A percentile compares a stretch with the other conserved stretches of the same genome.
These are phyloP conservation scores for Zophobas atratus DNA, from an alignment of 1,140 invertebrate species.

Conservation along the genomic window DNA sequence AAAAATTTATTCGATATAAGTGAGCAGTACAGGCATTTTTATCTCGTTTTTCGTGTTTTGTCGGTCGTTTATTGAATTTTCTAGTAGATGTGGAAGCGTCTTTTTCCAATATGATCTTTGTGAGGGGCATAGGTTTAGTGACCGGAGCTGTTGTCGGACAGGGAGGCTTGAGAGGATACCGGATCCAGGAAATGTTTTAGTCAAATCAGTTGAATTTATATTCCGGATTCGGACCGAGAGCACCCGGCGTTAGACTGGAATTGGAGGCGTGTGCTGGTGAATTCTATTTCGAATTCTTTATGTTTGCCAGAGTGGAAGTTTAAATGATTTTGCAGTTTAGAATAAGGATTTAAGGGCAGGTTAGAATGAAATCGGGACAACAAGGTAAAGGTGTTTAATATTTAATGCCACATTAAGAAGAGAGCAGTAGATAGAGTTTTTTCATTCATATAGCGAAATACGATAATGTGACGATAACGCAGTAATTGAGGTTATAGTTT, in stretches of 20 bases:
- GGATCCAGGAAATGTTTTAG: conserved; percentile 41
- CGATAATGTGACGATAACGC: too few relatives aligned
- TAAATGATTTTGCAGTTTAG: too few relatives aligned
- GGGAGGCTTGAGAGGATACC: conserved; percentile 24
- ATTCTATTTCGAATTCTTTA: too few relatives aligned
- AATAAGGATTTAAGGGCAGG: too few relatives aligned
- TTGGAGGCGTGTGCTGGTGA: not conserved
- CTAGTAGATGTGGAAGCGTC: conserved; percentile 4
- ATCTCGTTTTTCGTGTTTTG: conserved; percentile 2
- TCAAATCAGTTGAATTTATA: conserved; percentile 46
- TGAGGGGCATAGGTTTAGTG: conserved; percentile 4
- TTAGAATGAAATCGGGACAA: too few relatives aligned
- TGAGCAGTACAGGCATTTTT: not conserved
- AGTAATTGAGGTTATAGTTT: too few relatives aligned
- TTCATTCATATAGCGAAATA: too few relatives aligned
- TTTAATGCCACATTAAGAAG: too few relatives aligned
- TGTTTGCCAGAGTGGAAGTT: too few relatives aligned
- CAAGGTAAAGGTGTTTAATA: too few relatives aligned
- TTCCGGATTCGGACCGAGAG: conserved; percentile 7
- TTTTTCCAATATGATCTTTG: conserved; percentile 21
- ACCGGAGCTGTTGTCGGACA: conserved; percentile 14
- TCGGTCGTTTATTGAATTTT: conserved; percentile 32
- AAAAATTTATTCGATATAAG: not conserved
- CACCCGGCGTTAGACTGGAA: not conserved
- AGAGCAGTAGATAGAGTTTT: too few relatives aligned